These are phyloP conservation scores for Gopherus evgoodei DNA, from an alignment of 2,113 vertebrate genomes.

Conservation along the genomic window DNA sequence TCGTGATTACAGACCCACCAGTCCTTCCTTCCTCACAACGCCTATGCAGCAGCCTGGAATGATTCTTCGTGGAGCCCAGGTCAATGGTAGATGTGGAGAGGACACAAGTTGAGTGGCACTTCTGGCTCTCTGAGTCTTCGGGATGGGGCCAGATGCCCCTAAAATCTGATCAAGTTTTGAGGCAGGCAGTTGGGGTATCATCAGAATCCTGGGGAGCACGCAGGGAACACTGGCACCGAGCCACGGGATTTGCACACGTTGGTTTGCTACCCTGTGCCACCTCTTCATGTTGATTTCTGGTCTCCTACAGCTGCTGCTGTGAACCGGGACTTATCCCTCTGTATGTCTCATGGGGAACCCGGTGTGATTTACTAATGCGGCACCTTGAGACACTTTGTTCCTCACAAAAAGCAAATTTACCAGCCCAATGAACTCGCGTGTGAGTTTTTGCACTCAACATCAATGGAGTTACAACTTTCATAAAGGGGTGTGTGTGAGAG, in stretches of 20 bases:
- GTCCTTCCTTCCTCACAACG: neutral
- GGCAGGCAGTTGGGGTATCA: neutral
- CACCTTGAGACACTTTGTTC: neutral
- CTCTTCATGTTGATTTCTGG: neutral
- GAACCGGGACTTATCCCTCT: too few species aligned
- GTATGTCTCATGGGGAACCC: neutral
- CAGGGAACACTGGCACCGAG: neutral
- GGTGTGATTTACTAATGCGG: too few species aligned
- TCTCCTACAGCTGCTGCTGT: neutral
- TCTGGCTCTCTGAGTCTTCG: neutral
- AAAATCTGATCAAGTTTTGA: neutral
- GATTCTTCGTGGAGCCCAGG: neutral
- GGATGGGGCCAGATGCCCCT: neutral
- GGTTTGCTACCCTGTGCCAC: accelerated
- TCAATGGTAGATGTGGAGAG: neutral
- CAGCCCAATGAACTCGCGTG: neutral
- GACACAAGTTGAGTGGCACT: neutral
- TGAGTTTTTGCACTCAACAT: too few species aligned
- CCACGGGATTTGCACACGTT: neutral
- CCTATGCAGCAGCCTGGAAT: neutral
- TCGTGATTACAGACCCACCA: neutral
- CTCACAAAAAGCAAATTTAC: neutral
- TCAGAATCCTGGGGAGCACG: accelerated
- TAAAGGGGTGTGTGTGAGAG: too few species aligned
- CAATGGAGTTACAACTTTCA: neutral